A percentile compares a stretch with the other conserved stretches of the same genome.
Conservation (phyloP, 53 echinoderm and acorn worm genomes). For the Holothuria scabra region DNA sequence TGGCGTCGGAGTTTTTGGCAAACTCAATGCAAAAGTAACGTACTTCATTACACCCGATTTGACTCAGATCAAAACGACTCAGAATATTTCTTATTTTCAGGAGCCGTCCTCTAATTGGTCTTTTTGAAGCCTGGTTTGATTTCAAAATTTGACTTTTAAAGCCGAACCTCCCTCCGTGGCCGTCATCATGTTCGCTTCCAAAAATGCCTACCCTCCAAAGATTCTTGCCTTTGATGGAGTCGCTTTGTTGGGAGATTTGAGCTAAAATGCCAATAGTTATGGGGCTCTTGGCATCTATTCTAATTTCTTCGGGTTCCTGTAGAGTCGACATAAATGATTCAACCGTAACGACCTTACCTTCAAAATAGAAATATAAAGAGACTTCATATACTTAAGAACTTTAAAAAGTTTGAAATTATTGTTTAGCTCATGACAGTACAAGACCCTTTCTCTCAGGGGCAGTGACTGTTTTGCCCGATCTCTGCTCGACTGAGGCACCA, state of each 20-base stretch:
- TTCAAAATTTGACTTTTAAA: constrained; percentile 46
- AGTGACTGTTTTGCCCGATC: no score
- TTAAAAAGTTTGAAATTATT: no score
- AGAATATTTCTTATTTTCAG: constrained; percentile 23
- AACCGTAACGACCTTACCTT: constrained; percentile 2
- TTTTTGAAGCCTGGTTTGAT: constrained; percentile 22
- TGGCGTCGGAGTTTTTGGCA: background rate
- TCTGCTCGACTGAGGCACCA: no score
- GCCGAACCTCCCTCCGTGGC: constrained; percentile 41
- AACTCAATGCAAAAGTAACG: constrained; percentile 35
- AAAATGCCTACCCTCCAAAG: constrained; percentile 43
- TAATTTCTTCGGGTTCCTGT: background rate
- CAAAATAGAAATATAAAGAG: background rate
- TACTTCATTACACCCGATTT: constrained; percentile 11
- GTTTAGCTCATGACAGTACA: no score
- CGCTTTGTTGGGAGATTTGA: constrained; percentile 6
- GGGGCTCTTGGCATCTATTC: constrained; percentile 13
- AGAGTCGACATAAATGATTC: constrained; percentile 14
- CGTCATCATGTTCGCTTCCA: constrained; percentile 42
- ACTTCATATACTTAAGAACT: no score
- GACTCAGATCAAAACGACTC: constrained; percentile 20
- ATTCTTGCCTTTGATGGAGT: constrained; percentile 6
- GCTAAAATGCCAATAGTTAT: background rate
- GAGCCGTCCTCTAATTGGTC: background rate
- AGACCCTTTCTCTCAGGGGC: no score